Evolutionary conservation across 2,113 vertebrate genomes (phyloP).

Genomic region (Passer montanus): DNA sequence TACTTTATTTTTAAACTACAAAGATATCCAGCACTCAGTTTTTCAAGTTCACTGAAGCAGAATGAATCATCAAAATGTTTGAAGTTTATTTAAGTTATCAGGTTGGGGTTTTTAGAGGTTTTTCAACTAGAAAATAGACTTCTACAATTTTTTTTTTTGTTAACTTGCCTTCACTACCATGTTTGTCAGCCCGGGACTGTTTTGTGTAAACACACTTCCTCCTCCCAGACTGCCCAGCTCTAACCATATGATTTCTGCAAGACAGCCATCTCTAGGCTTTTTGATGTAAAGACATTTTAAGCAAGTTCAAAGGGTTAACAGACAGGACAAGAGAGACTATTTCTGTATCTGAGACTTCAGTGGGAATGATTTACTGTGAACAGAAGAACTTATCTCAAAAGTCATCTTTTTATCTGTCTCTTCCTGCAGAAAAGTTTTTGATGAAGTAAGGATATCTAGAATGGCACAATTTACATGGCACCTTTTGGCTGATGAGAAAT

Average conservation of each 20-base stretch:
- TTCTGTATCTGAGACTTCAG: neutral
- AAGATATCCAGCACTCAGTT: neutral
- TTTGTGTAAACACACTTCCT: neutral
- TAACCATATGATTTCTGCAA: neutral
- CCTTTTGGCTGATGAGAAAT: slow-evolving; percentile 16
- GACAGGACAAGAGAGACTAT: neutral
- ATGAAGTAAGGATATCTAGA: neutral
- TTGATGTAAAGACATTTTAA: neutral
- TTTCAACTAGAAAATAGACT: neutral
- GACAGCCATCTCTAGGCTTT: neutral
- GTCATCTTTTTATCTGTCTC: slow-evolving; percentile 26
- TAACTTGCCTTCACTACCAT: neutral
- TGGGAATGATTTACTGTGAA: slow-evolving; percentile 4
- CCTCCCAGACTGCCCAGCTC: neutral
- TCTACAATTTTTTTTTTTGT: too few species aligned
- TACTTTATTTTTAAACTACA: neutral
- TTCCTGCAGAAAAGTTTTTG: slow-evolving; percentile 37
- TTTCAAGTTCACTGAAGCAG: neutral
- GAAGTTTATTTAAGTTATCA: neutral
- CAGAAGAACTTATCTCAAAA: slow-evolving; percentile 14
- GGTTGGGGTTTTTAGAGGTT: neutral
- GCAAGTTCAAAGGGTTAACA: slow-evolving; percentile 23
- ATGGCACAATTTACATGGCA: neutral
- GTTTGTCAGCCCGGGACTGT: neutral
- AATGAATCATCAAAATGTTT: neutral